These are phyloP conservation scores for Acanthopagrus latus DNA, from an alignment of 2,797 vertebrate species.

Conservation along the genomic window DNA sequence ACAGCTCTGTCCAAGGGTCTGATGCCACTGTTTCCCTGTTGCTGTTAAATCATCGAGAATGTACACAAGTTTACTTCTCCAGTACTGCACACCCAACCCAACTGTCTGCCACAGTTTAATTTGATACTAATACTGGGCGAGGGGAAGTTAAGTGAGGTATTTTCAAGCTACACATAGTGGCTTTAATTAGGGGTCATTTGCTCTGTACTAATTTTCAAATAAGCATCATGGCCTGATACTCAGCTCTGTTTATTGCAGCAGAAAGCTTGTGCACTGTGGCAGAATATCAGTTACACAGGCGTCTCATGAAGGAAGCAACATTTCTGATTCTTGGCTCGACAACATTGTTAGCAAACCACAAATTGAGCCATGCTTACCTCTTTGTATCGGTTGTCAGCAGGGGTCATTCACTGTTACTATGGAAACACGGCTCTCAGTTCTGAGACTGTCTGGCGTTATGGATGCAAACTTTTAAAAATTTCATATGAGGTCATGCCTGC, in stretches of 20 bases:
- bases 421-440: slow-evolving; percentile 28
- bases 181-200: background rate
- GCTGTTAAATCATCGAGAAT: slow-evolving; percentile 19
- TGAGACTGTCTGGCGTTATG: slow-evolving; percentile 2
- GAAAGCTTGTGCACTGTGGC: background rate
- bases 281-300: background rate
- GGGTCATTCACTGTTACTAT: slow-evolving; percentile 27
- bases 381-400: slow-evolving; percentile 21
- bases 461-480: slow-evolving; percentile 5
- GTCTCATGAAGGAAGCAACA: slow-evolving; percentile 9
- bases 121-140: slow-evolving; percentile 26
- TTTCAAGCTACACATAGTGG: background rate
- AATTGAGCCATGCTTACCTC: slow-evolving; percentile 30
- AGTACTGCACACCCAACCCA: background rate
- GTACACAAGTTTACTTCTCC: slow-evolving; percentile 1
- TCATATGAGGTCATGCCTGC: background rate
- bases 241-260: slow-evolving; percentile 6
- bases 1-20: slow-evolving; percentile 14
- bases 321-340: background rate
- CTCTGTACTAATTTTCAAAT: background rate
- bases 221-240: background rate
- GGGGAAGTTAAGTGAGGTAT: background rate
- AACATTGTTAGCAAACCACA: slow-evolving; percentile 28
- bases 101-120: slow-evolving; percentile 22
- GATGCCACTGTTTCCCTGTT: slow-evolving; percentile 2